Base-by-base conservation (phyloP, 2,888 invertebrate genomes). In the Hipparchia sbordonii region DNA sequence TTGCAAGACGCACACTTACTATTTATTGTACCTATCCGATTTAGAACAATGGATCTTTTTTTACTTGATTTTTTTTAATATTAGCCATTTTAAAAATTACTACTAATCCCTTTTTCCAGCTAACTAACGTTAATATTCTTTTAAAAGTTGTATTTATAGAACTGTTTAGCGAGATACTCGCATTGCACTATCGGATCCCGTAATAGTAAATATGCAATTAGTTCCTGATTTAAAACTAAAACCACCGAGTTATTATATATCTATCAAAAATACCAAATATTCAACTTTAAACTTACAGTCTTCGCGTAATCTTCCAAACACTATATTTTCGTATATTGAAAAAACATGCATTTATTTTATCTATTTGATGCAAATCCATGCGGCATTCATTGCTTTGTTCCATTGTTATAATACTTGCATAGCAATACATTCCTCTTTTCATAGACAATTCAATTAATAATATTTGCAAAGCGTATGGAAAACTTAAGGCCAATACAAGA, bases 401-500 rank as follows among this genome's bases (percentile, higher is more conserved):
- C 56, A 59, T 45, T 63, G 12, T 56, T 10, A 46, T 62, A 54
- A 65, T 57, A 65, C 33, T 65, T 52, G 62, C 48, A 56, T 60
- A 71, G 56, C 61, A 62, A 61, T 62, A 56, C 70, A 67, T 56
- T 66, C 52, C 63, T 67, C 59, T 48, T 65, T 69, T 61, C 70
- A 65, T 59, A 67, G 57, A 66, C 68, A 68, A 60, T 70, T 62
- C 48, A 70, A 67, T 73, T 67, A 56, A 61, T 71, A 74, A 70
- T 70, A 74, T 8, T 62, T 23, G 69, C 71, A 74, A 72, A 77
- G 75, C 76, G 59, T 74, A 68, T 76, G 70, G 70, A 76, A 75
- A 76, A 74, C 76, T 76, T 75, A 74, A 78, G 75, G 85, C 85
- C 83, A 87, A 87, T 82, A 86, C 23, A 76, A 83, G 52, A 69